Conservation (phyloP, 2,797 vertebrate genomes). For the Sus cebifrons region DNA sequence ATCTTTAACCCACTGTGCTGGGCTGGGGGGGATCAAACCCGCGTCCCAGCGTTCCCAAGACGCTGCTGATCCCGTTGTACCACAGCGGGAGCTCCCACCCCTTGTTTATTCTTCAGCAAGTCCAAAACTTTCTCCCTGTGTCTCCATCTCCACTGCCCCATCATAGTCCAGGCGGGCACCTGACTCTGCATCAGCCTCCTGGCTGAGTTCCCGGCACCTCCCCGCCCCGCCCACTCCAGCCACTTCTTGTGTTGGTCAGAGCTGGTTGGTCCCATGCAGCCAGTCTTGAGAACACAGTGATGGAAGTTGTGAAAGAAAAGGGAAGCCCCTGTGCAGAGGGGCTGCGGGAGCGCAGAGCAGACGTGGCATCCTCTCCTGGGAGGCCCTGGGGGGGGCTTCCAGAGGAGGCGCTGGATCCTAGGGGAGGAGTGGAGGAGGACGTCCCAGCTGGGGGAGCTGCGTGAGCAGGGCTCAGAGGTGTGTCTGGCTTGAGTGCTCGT, state of each 20-base stretch:
- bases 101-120: constrained; percentile 56
- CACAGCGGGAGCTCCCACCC: not conserved
- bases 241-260: not conserved
- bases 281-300: not conserved
- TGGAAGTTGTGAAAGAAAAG: not conserved
- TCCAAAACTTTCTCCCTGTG: not conserved
- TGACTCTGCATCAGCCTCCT: not conserved
- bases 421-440: not conserved
- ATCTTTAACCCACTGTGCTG: too few species aligned
- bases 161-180: not conserved
- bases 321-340: accelerated
- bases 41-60: too few species aligned
- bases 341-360: not conserved
- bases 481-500: not conserved
- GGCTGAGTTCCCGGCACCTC: not conserved
- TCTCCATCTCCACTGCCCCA: not conserved
- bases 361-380: not conserved
- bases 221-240: not conserved
- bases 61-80: too few species aligned
- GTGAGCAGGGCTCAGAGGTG: not conserved
- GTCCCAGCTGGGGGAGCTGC: not conserved
- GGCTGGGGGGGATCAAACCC: too few species aligned
- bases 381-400: not conserved
- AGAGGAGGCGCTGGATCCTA: not conserved
- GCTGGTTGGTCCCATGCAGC: not conserved